A percentile compares a stretch with the other conserved stretches of the same genome.
Conservation (phyloP, 2,797 vertebrate genomes). For the Balearica regulorum region DNA sequence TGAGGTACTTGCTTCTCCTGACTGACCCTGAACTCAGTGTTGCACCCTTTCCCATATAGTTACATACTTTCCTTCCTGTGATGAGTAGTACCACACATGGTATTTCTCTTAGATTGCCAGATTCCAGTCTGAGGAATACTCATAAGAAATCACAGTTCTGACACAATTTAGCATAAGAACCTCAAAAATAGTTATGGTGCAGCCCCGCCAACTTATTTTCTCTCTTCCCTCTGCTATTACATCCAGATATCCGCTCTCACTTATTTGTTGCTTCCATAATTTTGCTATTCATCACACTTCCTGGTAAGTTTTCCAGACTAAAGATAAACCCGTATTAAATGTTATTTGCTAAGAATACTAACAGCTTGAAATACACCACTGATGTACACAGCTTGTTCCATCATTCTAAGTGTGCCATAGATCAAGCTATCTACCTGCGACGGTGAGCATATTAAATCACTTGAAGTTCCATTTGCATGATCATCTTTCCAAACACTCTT, state of each 20-base stretch:
- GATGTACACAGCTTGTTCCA: slow-evolving; percentile 25
- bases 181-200: neutral
- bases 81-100: neutral
- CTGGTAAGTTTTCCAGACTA: neutral
- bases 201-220: neutral
- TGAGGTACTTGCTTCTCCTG: neutral
- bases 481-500: slow-evolving; percentile 32
- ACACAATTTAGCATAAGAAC: neutral
- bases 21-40: neutral
- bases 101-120: neutral
- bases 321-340: slow-evolving; percentile 29
- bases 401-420: slow-evolving; percentile 24
- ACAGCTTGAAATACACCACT: slow-evolving; percentile 28
- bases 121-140: neutral
- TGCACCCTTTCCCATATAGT: neutral
- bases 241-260: neutral
- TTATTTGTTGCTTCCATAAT: neutral
- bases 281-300: slow-evolving; percentile 20
- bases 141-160: neutral
- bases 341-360: slow-evolving; percentile 42
- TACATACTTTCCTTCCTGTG: neutral
- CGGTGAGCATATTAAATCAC: slow-evolving; percentile 45
- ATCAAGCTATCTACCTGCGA: slow-evolving; percentile 50
- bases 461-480: slow-evolving; percentile 52
- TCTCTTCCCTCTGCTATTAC: neutral